Evolutionary conservation across 2,113 vertebrate genomes (phyloP), one percentile per base, ranked within the genome.

Genomic region (Neolamprologus brichardi): DNA sequence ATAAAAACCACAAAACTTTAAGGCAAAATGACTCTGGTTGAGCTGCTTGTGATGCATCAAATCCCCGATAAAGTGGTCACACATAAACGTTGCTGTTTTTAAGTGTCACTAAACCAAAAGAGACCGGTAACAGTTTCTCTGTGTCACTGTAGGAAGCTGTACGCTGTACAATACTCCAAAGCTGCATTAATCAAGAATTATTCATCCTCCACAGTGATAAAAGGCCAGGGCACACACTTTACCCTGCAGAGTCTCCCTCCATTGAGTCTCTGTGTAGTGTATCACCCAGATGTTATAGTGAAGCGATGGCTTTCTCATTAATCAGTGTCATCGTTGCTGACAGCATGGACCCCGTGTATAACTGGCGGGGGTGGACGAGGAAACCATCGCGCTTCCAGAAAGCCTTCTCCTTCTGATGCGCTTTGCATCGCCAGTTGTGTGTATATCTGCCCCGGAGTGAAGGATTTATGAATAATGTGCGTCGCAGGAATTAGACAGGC

Each of bases 241-340:
- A 12, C 81, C 80, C 91, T 15, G 20, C 30, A 3, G 25, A 67
- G 81, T 67, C 80, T 77, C 67, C 82, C 53, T 85, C 80, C 83
- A 87, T 89, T 85, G 83, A 92, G 87, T 92, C 79, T 46, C 70
- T 72, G 2, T 89, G 83, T 81, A 87, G 91, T 93, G 87, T 83
- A 87, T 94, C 92, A 85, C 81, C 84, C 67, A 41, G 81, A 89
- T 62, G 85, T 80, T 79, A 6, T 7, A 13, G 91, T 11, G 82
- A 92, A 53, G 79, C 88, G 67, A 79, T 25, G 20, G 79, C 64
- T 14, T 75, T 86, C 82, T 94, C 92, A 94, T 93, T 94, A 93
- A 94, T 95, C 93, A 91, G 83, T 88, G 92, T 95, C 93, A 91
- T 53, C 17, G 9, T 32, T 80, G 75, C 82, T 67, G 87, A 87